Evolutionary conservation across 2,888 invertebrate species (phyloP).

Genomic region (Marronus borbonicus): DNA sequence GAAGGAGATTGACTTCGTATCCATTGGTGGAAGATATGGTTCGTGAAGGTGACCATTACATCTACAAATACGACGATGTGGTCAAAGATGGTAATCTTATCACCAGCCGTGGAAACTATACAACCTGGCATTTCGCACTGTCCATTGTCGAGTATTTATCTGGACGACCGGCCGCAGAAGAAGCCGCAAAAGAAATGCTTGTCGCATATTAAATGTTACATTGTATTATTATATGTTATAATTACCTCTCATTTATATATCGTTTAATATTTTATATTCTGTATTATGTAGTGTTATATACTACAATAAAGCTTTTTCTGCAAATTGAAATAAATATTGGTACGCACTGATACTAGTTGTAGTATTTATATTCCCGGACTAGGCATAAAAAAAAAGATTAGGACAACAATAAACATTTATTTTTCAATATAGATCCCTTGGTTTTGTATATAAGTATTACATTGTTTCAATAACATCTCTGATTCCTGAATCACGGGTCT

Average conservation of each 20-base stretch:
- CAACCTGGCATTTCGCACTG: conserved; percentile 90
- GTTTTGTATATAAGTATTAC: too few relatives aligned
- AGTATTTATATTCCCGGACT: too few relatives aligned
- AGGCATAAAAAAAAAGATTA: too few relatives aligned
- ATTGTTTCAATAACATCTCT: too few relatives aligned
- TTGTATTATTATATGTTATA: neutral
- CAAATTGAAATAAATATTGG: too few relatives aligned
- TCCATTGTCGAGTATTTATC: conserved; percentile 83
- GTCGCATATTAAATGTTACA: conserved; percentile 52
- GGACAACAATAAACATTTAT: too few relatives aligned
- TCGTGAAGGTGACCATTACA: conserved; percentile 56
- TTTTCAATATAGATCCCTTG: too few relatives aligned
- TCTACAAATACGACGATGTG: conserved; percentile 61
- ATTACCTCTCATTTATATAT: neutral
- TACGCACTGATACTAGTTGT: too few relatives aligned
- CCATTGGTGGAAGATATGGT: conserved; percentile 54
- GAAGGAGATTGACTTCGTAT: conserved; percentile 55
- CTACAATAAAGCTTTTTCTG: too few relatives aligned
- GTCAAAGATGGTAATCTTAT: conserved; percentile 77
- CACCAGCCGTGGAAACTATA: conserved; percentile 91
- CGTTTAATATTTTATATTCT: too few relatives aligned
- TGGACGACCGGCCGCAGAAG: conserved; percentile 78
- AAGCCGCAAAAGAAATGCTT: conserved; percentile 82
- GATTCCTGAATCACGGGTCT: too few relatives aligned
- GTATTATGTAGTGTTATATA: too few relatives aligned